A percentile compares a stretch with the other conserved stretches of the same genome.
phyloP scores from a whole-genome alignment of 2,113 vertebrate species.

The Hepsetus odoe region DNA sequence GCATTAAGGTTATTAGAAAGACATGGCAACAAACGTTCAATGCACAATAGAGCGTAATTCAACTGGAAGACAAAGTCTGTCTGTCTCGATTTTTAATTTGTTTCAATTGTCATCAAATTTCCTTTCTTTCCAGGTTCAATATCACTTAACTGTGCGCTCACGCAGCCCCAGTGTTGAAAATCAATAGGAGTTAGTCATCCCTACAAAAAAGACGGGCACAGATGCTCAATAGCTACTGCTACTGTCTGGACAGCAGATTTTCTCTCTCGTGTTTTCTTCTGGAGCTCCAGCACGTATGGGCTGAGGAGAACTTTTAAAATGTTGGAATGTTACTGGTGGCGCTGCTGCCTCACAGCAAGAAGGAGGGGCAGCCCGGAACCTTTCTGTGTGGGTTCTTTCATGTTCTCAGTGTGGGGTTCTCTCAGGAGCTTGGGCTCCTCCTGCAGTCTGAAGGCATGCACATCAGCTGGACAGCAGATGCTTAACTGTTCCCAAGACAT shows the following conservation, averaged over 20 bases:
- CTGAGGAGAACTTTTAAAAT: too few relatives aligned
- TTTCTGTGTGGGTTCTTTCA: too few relatives aligned
- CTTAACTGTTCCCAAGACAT: too few relatives aligned
- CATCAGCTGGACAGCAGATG: too few relatives aligned
- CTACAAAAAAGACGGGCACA: conserved; percentile 57
- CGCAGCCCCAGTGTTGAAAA: conserved; percentile 60
- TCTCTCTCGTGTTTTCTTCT: background rate
- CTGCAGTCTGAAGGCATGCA: too few relatives aligned
- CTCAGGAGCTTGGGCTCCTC: too few relatives aligned
- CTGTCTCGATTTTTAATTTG: conserved; percentile 61
- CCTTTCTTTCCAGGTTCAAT: conserved; percentile 56
- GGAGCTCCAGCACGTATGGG: background rate
- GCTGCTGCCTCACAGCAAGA: too few relatives aligned
- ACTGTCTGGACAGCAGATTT: conserved; percentile 13
- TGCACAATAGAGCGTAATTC: conserved; percentile 21
- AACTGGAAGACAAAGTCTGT: conserved; percentile 9
- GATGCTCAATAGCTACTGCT: conserved; percentile 55
- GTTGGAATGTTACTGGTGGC: too few relatives aligned
- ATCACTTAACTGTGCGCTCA: conserved; percentile 61
- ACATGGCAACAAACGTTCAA: conserved; percentile 13
- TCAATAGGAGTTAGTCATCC: conserved; percentile 65
- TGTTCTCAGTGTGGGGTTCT: too few relatives aligned
- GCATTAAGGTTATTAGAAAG: conserved; percentile 54
- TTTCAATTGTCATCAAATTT: conserved; percentile 64
- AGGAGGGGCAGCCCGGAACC: too few relatives aligned